Evolutionary conservation across 2,797 vertebrate genomes (phyloP).

Genomic region (Adrianichthys oophorus): DNA sequence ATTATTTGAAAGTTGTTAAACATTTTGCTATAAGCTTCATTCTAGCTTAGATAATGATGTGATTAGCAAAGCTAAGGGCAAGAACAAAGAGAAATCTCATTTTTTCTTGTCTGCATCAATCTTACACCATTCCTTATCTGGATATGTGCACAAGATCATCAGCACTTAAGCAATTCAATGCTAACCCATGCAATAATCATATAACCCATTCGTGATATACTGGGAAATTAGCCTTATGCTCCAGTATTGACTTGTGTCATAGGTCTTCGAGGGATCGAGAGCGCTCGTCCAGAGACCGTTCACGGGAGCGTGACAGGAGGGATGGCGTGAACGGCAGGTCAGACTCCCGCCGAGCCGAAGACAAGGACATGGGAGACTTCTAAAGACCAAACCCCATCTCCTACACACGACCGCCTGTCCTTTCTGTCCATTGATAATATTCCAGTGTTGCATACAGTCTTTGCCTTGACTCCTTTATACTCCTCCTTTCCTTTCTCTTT

Average conservation of each 20-base stretch:
- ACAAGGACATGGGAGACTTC: conserved; percentile 91
- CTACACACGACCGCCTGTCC: conserved; percentile 44
- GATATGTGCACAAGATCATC: too few species aligned
- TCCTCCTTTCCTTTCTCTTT: conserved; percentile 53
- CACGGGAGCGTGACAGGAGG: conserved; percentile 79
- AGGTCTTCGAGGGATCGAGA: conserved; percentile 89
- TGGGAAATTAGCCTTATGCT: too few species aligned
- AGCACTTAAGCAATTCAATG: too few species aligned
- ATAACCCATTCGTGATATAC: too few species aligned
- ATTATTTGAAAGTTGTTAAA: too few species aligned
- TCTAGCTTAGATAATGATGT: too few species aligned
- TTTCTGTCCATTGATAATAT: conserved; percentile 47
- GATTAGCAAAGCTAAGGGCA: too few species aligned
- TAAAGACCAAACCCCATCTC: conserved; percentile 72
- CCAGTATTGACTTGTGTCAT: neutral
- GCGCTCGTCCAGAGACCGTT: conserved; percentile 83
- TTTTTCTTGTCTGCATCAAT: too few species aligned
- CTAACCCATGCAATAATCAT: too few species aligned
- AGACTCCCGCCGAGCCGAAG: conserved; percentile 84
- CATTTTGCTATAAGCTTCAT: too few species aligned
- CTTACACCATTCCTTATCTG: too few species aligned
- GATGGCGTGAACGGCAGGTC: conserved; percentile 89
- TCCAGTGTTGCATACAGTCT: conserved; percentile 41
- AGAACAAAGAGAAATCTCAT: too few species aligned
- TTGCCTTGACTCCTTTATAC: conserved; percentile 32